Conservation (phyloP, 2,797 vertebrate species). For the Oryzias sinensis region DNA sequence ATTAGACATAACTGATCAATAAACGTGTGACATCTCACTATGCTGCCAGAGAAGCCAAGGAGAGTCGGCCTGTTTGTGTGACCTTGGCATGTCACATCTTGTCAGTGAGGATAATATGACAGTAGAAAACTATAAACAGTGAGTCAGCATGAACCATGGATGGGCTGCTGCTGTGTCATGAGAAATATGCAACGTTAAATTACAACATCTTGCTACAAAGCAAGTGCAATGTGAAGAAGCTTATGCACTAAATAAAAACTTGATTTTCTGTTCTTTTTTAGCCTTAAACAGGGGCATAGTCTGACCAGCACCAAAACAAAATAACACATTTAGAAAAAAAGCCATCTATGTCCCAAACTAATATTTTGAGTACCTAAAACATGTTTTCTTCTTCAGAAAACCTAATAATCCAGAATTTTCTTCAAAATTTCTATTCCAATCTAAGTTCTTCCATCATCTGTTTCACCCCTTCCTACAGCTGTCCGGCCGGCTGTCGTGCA, state of each 20-base stretch:
- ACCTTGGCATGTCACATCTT: conserved; percentile 54
- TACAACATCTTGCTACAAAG: conserved; percentile 14
- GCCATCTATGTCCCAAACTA: too few relatives aligned
- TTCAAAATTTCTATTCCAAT: conserved; percentile 6
- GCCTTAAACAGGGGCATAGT: too few relatives aligned
- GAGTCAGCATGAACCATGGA: conserved; percentile 71
- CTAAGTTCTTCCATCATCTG: conserved; percentile 34
- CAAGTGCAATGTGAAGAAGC: conserved; percentile 4
- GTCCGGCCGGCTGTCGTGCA: conserved; percentile 59
- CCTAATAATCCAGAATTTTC: conserved; percentile 10
- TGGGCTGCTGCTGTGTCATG: conserved; percentile 62
- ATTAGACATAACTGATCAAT: conserved; percentile 40
- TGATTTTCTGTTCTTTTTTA: not conserved
- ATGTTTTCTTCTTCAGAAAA: not conserved
- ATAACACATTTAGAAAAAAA: too few relatives aligned
- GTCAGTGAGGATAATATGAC: conserved; percentile 58
- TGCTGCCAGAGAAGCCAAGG: conserved; percentile 37
- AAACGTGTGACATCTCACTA: conserved; percentile 35
- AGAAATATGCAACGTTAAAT: conserved; percentile 40
- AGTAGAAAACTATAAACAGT: conserved; percentile 47
- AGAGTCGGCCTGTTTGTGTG: conserved; percentile 27
- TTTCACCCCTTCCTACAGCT: conserved; percentile 36
- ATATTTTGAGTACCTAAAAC: not conserved
- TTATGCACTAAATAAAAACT: not conserved
- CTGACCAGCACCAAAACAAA: too few relatives aligned